Base-by-base conservation (phyloP, 1,140 invertebrate species). In the Parapsyche elsis region DNA sequence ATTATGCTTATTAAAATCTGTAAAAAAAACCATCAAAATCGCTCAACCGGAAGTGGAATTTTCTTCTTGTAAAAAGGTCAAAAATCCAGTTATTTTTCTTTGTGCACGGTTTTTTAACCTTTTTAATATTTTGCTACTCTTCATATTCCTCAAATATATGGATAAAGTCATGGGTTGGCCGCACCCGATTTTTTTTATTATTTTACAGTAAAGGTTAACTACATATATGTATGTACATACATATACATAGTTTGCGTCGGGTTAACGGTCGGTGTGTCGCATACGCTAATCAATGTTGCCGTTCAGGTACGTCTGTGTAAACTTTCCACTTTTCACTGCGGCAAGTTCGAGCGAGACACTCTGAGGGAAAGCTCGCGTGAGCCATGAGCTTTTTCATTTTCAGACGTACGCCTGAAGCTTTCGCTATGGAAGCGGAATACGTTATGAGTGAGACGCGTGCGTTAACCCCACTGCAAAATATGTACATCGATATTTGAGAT, bases 371-470 rank as follows among this genome's bases (percentile, higher is more conserved):
- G 45, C 16, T 73, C 44, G 61, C 61, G 5, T 16, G 1, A 0
- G 30, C 0, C 12, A 19, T 1, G 7, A 16, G 26, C 24, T 73
- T 73, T 73, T 73, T 38, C 71, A 73, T 73, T 73, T 73, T 73
- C 71, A 30, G 30, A 44, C 30, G 23, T 21, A 71, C 24, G 24
- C n/a, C n/a, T n/a, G n/a, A n/a, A n/a, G n/a, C n/a, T n/a, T 71
- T 16, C 10, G 19, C 19, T 46, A 73, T 24, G 71, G 46, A 73
- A 73, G 45, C 71, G 38, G 71, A 73, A 73, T 73, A 46, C 45
- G 45, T 73, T 73, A 73, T 73, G 5, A 21, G 71, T 1, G 21
- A 1, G 24, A 44, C 24, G 24, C 24, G 67, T 5, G 9, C 45
- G 71, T 73, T 73, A 49, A 73, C 71, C 71, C 44, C n/a, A 5